These are phyloP conservation scores for Leucoma salicis DNA, from an alignment of 2,888 invertebrate species.

Conservation along the genomic window DNA sequence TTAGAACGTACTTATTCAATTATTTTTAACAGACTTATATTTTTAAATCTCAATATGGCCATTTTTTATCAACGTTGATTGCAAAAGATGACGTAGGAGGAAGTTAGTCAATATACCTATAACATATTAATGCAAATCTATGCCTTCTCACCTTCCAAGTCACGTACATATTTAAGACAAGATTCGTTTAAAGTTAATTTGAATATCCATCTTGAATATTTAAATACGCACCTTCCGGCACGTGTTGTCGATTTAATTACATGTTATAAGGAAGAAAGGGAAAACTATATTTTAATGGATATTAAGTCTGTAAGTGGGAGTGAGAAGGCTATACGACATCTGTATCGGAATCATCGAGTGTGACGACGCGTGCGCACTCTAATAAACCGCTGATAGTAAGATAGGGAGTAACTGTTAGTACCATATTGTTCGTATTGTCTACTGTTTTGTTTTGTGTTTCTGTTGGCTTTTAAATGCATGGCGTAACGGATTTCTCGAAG, in stretches of 20 bases:
- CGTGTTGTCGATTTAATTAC: constrained; percentile 34
- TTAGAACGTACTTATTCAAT: no score
- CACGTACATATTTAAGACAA: constrained; percentile 23
- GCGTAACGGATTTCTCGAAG: neutral
- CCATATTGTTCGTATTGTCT: constrained; percentile 47
- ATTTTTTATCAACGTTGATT: no score
- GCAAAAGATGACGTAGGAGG: no score
- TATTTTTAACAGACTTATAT: no score
- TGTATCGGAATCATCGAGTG: constrained; percentile 50
- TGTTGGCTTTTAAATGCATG: neutral
- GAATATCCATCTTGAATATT: constrained; percentile 35
- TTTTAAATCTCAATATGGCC: no score
- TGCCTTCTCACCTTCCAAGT: constrained; percentile 6
- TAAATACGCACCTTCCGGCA: constrained; percentile 35
- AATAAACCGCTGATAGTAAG: constrained; percentile 47
- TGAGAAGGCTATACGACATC: constrained; percentile 37
- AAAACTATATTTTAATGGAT: constrained; percentile 4
- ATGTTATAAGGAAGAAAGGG: constrained; percentile 19
- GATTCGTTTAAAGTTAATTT: constrained; percentile 32
- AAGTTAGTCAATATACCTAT: no score
- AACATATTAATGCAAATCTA: neutral
- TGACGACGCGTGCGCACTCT: constrained; percentile 61
- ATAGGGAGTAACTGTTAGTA: constrained; percentile 37
- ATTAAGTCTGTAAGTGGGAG: constrained; percentile 8
- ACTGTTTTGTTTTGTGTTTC: neutral